Evolutionary conservation across 2,888 invertebrate species (phyloP), one percentile per base, ranked within the genome.

Genomic region (Meteorus cinctellus): DNA sequence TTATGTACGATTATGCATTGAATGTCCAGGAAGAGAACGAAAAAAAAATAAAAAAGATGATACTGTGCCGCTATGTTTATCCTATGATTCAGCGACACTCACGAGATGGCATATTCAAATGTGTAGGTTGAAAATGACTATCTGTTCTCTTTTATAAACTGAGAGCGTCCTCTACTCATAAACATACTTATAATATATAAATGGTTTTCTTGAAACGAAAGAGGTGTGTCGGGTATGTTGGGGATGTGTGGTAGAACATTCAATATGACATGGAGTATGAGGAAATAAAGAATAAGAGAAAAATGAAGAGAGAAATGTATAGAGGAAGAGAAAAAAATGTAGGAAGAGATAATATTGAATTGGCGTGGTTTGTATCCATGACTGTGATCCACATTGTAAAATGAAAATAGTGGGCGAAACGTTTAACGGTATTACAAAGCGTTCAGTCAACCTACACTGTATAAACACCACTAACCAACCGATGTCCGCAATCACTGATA

Each of bases 391-490:
- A 83, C 81, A 84, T 85, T 81, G 79, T 81, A 77, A 75, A 79
- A 82, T 79, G 59, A 70, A 65, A 82, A 80, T 84, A 81, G 84
- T 85, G 81, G 85, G 83, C 82, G 82, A 81, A 81, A 79, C 77
- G 75, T 72, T 84, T 80, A 80, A 80, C 80, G 80, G 80, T 76
- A 80, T 34, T 67, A 60, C 51, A 68, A 69, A 67, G 27, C 29
- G 36, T 45, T 45, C 74, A 68, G 31, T 55, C 70, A 83, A 82
- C 82, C 81, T 81, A 80, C 79, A 72, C 72, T 73, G 74, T 48
- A 36, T 55, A 67, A 67, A 36, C 74, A 76, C 74, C 80, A 82
- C 82, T 84, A 79, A 82, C 82, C 75, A 62, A 74, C 36, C 72
- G 60, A 72, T 70, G 69, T 65, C 77, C 70, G 81, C 81, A 80